These are phyloP conservation scores for Dynastes hyllus DNA, from an alignment of 2,888 invertebrate species.

Conservation along the genomic window DNA sequence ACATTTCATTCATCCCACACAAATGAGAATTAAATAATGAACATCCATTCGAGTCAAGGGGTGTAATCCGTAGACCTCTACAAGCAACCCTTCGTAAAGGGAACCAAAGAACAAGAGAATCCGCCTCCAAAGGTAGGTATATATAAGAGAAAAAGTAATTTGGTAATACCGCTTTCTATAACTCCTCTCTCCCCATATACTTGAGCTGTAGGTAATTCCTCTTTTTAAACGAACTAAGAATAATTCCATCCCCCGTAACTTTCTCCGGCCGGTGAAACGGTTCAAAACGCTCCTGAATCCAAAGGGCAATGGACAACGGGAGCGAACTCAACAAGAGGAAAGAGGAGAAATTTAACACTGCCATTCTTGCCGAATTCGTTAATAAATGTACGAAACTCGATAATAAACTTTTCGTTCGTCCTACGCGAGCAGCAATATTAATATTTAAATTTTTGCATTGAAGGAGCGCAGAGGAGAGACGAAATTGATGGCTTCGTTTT, in stretches of 20 bases:
- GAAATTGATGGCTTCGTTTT: conserved; percentile 32
- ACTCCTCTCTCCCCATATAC: conserved; percentile 19
- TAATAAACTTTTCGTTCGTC: conserved; percentile 35
- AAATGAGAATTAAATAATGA: conserved; percentile 43
- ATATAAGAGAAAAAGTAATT: conserved; percentile 45
- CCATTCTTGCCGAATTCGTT: conserved; percentile 25
- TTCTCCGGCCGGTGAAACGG: not conserved
- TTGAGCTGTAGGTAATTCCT: conserved; percentile 22
- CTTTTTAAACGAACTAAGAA: conserved; percentile 36
- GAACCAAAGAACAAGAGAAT: conserved; percentile 30
- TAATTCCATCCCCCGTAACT: conserved; percentile 15
- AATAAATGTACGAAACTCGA: conserved; percentile 39
- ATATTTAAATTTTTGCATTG: conserved; percentile 33
- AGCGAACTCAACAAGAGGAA: not conserved
- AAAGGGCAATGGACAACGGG: not conserved
- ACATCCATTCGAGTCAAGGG: conserved; percentile 41
- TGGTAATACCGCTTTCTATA: conserved; percentile 43
- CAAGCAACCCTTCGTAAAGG: conserved; percentile 1
- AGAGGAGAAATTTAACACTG: conserved; percentile 26
- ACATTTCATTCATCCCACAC: conserved; percentile 6
- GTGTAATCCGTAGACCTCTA: conserved; percentile 37
- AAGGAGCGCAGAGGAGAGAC: not conserved
- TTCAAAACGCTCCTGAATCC: conserved; percentile 1
- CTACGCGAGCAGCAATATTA: conserved; percentile 19
- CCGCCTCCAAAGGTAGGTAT: conserved; percentile 2